Base-by-base conservation (phyloP, 2,888 invertebrate genomes). In the Callimorpha dominula region DNA sequence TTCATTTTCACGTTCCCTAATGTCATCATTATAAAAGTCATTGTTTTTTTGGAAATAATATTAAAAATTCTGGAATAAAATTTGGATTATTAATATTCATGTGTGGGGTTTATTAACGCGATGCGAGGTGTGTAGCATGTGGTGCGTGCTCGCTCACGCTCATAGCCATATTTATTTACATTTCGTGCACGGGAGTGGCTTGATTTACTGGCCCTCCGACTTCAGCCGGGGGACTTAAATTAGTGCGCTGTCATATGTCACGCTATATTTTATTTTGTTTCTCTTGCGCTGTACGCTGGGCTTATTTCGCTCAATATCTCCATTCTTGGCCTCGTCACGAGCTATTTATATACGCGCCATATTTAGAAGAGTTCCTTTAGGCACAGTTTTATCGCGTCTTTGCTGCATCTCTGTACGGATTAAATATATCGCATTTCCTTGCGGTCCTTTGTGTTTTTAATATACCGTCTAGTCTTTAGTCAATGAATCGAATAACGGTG, bases 221-320 rank as follows among this genome's bases (percentile, higher is more conserved):
- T 87, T 88, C 83, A 88, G 88, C 84, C 89, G 89, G 90, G 92
- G 89, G 88, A 90, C 88, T 93, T 94, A 92, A 95, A 94, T 95
- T 94, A 94, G 91, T 92, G 90, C 89, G 88, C 88, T 90, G 92
- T 91, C 92, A 90, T 92, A 90, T 94, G 93, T 94, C 94, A 91
- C 92, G 91, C 88, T 88, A 91, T 89, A 91, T 92, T 91, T 94
- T 93, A 91, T 93, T 92, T 91, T 90, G 86, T 88, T 90, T 86
- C 89, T 87, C 87, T 81, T 84, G 83, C 79, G 86, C 86, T 82
- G 84, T 80, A 82, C 83, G 90, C 82, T 85, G 78, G 80, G 86
- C 89, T 88, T 88, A 89, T 91, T 92, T 91, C 90, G 90, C 91
- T 90, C 87, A 87, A 91, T 91, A 90, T 90, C 90, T 88, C 87